phyloP scores from a whole-genome alignment of 2,888 invertebrate genomes.

The Maniola hyperantus region DNA sequence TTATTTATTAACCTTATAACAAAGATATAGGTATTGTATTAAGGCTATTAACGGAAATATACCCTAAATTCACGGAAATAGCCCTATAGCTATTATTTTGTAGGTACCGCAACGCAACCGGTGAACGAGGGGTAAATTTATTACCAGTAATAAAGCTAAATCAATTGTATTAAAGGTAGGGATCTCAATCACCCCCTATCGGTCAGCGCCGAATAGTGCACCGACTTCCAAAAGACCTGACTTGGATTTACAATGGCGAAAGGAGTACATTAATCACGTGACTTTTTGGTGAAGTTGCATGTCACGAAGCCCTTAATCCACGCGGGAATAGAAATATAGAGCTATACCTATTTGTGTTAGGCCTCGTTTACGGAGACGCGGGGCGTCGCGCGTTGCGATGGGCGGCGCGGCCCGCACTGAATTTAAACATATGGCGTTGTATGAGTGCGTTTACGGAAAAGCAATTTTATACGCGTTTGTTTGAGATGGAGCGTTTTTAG shows the following conservation, averaged over 20 bases:
- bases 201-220: slow-evolving; percentile 49
- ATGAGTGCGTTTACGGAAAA: too few species aligned
- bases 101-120: slow-evolving; percentile 22
- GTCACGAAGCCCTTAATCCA: slow-evolving; percentile 2
- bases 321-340: not conserved
- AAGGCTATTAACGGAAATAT: too few species aligned
- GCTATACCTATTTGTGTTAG: not conserved
- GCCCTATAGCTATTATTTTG: too few species aligned
- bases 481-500: too few species aligned
- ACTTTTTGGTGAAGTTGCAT: slow-evolving; percentile 2
- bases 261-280: slow-evolving; percentile 5
- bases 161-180: slow-evolving; percentile 65
- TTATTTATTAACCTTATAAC: too few species aligned
- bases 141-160: slow-evolving; percentile 72
- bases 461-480: too few species aligned
- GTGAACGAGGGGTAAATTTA: slow-evolving; percentile 59
- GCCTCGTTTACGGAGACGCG: too few species aligned
- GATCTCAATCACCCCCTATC: slow-evolving; percentile 60
- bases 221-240: slow-evolving; percentile 50
- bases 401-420: too few species aligned
- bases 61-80: too few species aligned
- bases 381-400: too few species aligned
- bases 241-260: slow-evolving; percentile 52
- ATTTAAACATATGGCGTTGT: too few species aligned
- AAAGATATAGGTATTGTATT: too few species aligned